Evolutionary conservation across 2,888 invertebrate genomes (phyloP), one percentile per base, ranked within the genome.

Genomic region (Odontocolon sp.): DNA sequence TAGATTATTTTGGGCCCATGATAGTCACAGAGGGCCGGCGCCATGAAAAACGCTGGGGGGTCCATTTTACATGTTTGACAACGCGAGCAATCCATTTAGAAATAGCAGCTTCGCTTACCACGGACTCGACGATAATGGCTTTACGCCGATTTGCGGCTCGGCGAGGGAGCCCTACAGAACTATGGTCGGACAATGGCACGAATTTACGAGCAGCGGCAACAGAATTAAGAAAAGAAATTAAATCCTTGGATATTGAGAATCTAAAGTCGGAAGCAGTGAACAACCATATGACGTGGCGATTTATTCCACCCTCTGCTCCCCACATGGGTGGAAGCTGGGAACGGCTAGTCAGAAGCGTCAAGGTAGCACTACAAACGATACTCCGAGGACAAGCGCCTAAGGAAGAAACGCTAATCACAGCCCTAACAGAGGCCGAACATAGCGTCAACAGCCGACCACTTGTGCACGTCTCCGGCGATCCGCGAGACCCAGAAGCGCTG

Each of bases 301-400:
- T 83, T 47, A 84, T 76, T 18, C 80, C 80, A 1, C 84, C 81
- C 11, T 74, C 74, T 0, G 57, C 80, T 4, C 82, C 82, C 1
- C 81, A 81, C 42, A 79, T 77, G 56, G 81, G 63, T 3, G 84
- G 83, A 0, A 63, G 75, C 18, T 85, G 83, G 84, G 82, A 84
- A 66, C 67, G 82, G 1, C 56, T 84, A 3, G 71, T 85, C 1
- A 54, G 81, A 0, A 64, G 59, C 6, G 73, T 80, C 0, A 82
- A 81, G 33, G 14, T 3, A 1, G 77, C 82, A 0, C 33, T 86
- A 2, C 50, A 45, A 1, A 61, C 61, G 6, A 59, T 78, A 4
- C 31, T 82, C 5, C 77, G 75, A 2, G 79, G 75, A 6, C 54
- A 59, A 33, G 66, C 68, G 5, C 83, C 81, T 0, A 70, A 18